phyloP scores from a whole-genome alignment of 2,797 vertebrate species.

The Manis pentadactyla region DNA sequence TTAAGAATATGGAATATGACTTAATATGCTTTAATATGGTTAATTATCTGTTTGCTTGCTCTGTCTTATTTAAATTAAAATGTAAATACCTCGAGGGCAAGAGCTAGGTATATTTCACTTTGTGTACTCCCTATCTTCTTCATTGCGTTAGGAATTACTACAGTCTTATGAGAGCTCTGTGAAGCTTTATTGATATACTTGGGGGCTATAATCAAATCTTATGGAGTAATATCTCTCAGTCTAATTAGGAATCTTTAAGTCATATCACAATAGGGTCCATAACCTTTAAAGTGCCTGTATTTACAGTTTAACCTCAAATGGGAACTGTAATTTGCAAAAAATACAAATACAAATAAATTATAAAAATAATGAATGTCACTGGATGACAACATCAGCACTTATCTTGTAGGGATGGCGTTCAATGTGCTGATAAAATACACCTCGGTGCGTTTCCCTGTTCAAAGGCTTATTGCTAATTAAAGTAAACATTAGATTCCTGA shows the following conservation, averaged over 20 bases:
- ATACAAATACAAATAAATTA: background rate
- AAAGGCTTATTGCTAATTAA: conserved; percentile 85
- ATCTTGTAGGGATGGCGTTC: conserved; percentile 9
- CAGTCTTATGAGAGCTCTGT: background rate
- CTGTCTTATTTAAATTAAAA: conserved; percentile 20
- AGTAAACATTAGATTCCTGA: conserved; percentile 86
- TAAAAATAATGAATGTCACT: conserved; percentile 4
- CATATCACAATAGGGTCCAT: background rate
- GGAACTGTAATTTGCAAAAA: background rate
- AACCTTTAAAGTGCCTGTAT: background rate
- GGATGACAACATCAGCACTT: conserved; percentile 56
- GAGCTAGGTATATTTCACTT: background rate
- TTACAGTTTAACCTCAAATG: background rate
- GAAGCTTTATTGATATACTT: background rate
- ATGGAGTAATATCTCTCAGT: background rate
- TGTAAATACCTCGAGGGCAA: background rate
- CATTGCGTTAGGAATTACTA: background rate
- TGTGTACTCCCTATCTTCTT: background rate
- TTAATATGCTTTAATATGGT: background rate
- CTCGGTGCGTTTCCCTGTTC: conserved; percentile 64
- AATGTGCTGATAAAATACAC: background rate
- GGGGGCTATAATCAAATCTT: background rate
- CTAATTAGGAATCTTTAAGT: background rate
- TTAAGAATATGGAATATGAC: background rate
- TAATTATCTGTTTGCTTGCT: background rate